phyloP scores from a whole-genome alignment of 2,797 vertebrate species.

The Bradypus variegatus region DNA sequence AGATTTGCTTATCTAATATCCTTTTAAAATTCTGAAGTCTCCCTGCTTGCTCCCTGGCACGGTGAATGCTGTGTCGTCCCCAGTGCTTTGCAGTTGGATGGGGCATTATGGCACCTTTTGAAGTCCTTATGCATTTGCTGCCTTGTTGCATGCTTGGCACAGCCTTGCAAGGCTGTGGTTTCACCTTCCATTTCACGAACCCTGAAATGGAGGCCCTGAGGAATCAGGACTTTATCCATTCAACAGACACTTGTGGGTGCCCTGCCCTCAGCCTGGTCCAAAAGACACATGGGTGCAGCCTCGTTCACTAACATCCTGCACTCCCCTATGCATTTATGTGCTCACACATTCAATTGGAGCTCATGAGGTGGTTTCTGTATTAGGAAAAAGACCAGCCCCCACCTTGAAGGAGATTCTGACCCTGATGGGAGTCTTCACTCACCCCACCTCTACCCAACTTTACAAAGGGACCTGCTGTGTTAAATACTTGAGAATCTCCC shows the following conservation, averaged over 20 bases:
- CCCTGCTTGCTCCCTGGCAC: neutral
- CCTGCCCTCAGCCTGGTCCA: neutral
- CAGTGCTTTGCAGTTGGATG: rapidly evolving
- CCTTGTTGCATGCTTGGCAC: rapidly evolving
- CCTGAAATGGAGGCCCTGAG: neutral
- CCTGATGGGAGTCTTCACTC: neutral
- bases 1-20: neutral
- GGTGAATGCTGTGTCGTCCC: rapidly evolving
- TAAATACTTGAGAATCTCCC: too few species aligned
- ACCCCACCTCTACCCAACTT: neutral
- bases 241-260: neutral
- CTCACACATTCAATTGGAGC: neutral
- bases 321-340: neutral
- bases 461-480: rapidly evolving
- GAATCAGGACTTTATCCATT: neutral
- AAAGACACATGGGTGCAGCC: neutral
- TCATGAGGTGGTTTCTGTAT: rapidly evolving
- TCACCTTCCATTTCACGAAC: neutral
- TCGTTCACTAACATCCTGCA: rapidly evolving
- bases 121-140: rapidly evolving
- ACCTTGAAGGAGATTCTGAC: neutral
- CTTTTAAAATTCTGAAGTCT: neutral
- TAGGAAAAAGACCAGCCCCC: neutral
- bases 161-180: neutral
- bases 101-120: rapidly evolving